Conservation (phyloP, 1,140 invertebrate genomes). For the Akabosia matsudoensis region DNA sequence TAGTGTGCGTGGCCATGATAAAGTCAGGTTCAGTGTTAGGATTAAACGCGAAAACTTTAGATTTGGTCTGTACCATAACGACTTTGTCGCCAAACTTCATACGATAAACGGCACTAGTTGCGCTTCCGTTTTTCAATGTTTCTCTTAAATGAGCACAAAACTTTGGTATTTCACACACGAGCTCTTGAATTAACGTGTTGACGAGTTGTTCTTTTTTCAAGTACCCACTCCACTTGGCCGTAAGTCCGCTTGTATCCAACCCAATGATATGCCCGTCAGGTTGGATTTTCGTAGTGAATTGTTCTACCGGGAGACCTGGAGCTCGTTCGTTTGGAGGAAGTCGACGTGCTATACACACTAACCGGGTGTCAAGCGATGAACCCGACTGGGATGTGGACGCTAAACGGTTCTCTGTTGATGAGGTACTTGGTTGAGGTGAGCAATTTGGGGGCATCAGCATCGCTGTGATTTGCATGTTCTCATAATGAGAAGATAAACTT, state of each 20-base stretch:
- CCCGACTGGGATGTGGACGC: background rate
- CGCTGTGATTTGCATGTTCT: conserved; percentile 51
- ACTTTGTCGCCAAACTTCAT: conserved; percentile 72
- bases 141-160: conserved; percentile 72
- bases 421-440: conserved; percentile 26
- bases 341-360: conserved; percentile 77
- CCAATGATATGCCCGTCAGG: conserved; percentile 75
- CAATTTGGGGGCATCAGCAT: conserved; percentile 47
- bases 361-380: conserved; percentile 55
- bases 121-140: conserved; percentile 63
- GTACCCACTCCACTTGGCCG: conserved; percentile 62
- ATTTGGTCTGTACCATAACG: conserved; percentile 81
- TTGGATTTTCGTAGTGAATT: conserved; percentile 89
- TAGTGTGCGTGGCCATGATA: conserved; percentile 86
- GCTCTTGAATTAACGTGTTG: conserved; percentile 64
- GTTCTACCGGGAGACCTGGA: conserved; percentile 66
- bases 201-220: conserved; percentile 61
- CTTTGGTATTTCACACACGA: conserved; percentile 73
- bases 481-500: conserved; percentile 34
- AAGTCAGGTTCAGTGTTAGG: conserved; percentile 71
- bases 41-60: conserved; percentile 73
- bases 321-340: conserved; percentile 78
- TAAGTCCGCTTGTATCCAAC: conserved; percentile 69
- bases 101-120: conserved; percentile 72
- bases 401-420: background rate